A percentile compares a stretch with the other conserved stretches of the same genome.
Evolutionary conservation across 2,113 vertebrate species (phyloP).

Genomic region (Salvelinus namaycush): DNA sequence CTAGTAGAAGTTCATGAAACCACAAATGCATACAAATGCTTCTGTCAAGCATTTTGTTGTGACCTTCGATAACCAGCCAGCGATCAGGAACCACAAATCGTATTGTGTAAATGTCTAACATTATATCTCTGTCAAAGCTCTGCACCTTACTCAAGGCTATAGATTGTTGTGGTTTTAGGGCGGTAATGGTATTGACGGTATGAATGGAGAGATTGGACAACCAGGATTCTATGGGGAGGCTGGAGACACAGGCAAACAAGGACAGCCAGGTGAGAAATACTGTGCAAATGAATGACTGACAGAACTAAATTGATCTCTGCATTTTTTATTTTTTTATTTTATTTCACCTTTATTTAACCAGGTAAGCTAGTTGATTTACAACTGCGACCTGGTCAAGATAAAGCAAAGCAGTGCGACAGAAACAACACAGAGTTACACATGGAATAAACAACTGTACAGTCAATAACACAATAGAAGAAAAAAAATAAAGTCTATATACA

Average conservation of each 20-base stretch:
- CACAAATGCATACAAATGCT: slow-evolving; percentile 47
- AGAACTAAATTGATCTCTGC: slow-evolving; percentile 1
- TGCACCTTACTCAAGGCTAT: too few species aligned
- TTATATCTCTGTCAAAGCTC: slow-evolving; percentile 7
- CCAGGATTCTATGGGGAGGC: slow-evolving; percentile 76
- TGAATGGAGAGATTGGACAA: slow-evolving; percentile 67
- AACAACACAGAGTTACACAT: too few species aligned
- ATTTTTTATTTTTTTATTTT: background rate
- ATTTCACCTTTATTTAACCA: too few species aligned
- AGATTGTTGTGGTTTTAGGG: slow-evolving; percentile 64
- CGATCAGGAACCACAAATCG: slow-evolving; percentile 1
- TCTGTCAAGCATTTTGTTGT: slow-evolving; percentile 35
- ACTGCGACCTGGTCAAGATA: too few species aligned
- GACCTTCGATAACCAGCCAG: background rate
- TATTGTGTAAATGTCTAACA: slow-evolving; percentile 6
- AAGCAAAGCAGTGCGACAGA: too few species aligned
- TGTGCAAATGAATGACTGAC: background rate
- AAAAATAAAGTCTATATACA: too few species aligned
- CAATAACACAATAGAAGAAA: too few species aligned
- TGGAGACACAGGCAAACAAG: slow-evolving; percentile 71
- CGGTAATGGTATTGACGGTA: slow-evolving; percentile 68
- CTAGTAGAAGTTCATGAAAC: slow-evolving; percentile 55
- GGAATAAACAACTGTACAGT: too few species aligned
- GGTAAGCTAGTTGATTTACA: too few species aligned
- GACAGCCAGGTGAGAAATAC: slow-evolving; percentile 63